Evolutionary conservation across 1,140 invertebrate genomes (phyloP), one percentile per base, ranked within the genome.

Genomic region (Orius insidiosus): DNA sequence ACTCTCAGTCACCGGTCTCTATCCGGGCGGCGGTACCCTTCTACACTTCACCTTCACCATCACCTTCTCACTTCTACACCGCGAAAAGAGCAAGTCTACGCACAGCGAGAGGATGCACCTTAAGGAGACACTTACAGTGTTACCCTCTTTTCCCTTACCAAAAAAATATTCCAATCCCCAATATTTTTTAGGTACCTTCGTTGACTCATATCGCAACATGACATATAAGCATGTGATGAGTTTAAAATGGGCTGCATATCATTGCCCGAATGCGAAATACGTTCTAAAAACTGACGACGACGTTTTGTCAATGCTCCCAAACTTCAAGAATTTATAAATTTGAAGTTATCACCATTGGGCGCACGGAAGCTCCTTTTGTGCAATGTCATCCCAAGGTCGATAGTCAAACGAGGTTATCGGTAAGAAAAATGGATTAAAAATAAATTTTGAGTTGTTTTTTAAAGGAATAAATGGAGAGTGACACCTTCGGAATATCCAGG

Each of bases 141-240:
- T n/a, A n/a, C n/a, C n/a, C n/a, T n/a, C n/a, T n/a, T n/a, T n/a
- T n/a, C n/a, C n/a, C n/a, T n/a, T n/a, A n/a, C n/a, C n/a, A n/a
- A n/a, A n/a, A n/a, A n/a, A n/a, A n/a, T n/a, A n/a, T 24, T 24
- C 7, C 24, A 24, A 24, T 7, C 24, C n/a, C n/a, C n/a, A n/a
- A n/a, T 24, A 4, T 24, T 7, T 24, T 24, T 7, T 7, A 24
- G 24, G 24, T 16, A 75, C 72, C 53, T 88, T 87, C 59, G 46
- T 68, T 6, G 85, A 89, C 64, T 68, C 68, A 24, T 90, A 89
- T 58, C 70, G 75, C 50, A 90, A 89, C 63, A 71, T 90, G 62
- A 87, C 85, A 1, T 85, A 85, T 56, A 90, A 90, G 62, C 83
- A 86, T 61, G 74, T 82, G 3, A 81, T 84, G 72, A 76, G 71